Percentiles rank a stretch among this genome's conserved stretches.
phyloP scores from a whole-genome alignment of 1,140 invertebrate genomes.

The Eulimnadia texana region DNA sequence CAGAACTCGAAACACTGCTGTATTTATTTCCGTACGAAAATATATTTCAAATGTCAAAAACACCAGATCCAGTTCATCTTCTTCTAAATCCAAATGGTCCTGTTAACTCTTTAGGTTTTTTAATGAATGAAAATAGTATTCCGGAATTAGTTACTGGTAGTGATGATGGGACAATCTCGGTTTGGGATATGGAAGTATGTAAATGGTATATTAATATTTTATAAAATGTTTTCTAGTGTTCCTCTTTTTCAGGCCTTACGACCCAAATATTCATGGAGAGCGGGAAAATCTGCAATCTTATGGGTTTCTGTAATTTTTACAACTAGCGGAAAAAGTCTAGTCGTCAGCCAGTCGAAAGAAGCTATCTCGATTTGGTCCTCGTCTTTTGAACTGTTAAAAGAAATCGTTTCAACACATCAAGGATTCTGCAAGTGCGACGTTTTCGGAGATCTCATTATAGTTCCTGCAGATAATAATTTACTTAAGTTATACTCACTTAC shows the following conservation, averaged over 20 bases:
- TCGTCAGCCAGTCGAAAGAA: background rate
- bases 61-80: slow-evolving; percentile 16
- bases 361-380: background rate
- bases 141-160: slow-evolving; percentile 16
- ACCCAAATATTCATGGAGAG: slow-evolving; percentile 4
- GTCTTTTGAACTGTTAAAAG: background rate
- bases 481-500: background rate
- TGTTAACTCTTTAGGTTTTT: slow-evolving; percentile 13
- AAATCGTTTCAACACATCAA: background rate
- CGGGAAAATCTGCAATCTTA: slow-evolving; percentile 5
- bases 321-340: background rate
- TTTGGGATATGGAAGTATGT: slow-evolving; percentile 19
- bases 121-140: background rate
- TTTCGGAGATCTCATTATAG: background rate
- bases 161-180: slow-evolving; percentile 12
- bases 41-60: background rate
- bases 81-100: slow-evolving; percentile 11
- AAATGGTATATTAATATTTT: background rate
- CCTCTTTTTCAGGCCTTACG: slow-evolving; percentile 6
- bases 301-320: slow-evolving; percentile 14
- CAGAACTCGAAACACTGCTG: too few relatives aligned
- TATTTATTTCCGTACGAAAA: too few relatives aligned
- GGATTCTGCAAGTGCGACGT: slow-evolving; percentile 11
- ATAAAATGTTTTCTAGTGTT: background rate
- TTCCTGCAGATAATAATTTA: background rate